A percentile compares a stretch with the other conserved stretches of the same genome.
phyloP scores from a whole-genome alignment of 2,113 vertebrate genomes.

The Bucco capensis region DNA sequence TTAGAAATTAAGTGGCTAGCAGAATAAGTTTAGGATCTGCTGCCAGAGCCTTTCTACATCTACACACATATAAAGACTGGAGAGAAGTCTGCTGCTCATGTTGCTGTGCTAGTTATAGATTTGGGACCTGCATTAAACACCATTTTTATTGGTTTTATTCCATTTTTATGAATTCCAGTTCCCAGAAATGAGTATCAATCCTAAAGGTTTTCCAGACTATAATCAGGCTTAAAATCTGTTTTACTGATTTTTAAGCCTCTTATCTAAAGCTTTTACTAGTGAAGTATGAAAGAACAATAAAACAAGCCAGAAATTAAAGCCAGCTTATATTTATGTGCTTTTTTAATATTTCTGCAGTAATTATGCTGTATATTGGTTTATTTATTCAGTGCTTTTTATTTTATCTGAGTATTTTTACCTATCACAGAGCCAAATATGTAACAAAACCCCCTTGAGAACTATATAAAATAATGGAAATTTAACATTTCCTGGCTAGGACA shows the following conservation, averaged over 20 bases:
- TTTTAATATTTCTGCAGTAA: background rate
- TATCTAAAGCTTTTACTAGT: background rate
- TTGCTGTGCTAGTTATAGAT: background rate
- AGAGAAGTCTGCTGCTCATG: background rate
- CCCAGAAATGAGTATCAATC: background rate
- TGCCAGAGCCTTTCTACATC: background rate
- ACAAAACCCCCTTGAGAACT: accelerated
- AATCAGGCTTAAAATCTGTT: background rate
- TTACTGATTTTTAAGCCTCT: background rate
- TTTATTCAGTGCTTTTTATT: background rate
- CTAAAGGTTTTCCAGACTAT: background rate
- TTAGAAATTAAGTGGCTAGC: background rate
- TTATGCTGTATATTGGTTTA: background rate
- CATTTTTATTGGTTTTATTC: background rate
- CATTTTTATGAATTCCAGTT: background rate
- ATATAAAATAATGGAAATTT: background rate
- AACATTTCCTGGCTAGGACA: background rate
- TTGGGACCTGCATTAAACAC: background rate
- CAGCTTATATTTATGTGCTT: accelerated
- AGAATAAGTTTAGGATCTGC: background rate
- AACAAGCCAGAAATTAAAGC: background rate
- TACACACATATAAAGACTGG: background rate
- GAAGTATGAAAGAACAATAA: background rate
- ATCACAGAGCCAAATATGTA: background rate
- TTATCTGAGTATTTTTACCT: background rate